Conservation (phyloP, 2,113 vertebrate genomes). For the Thalassoma bifasciatum region DNA sequence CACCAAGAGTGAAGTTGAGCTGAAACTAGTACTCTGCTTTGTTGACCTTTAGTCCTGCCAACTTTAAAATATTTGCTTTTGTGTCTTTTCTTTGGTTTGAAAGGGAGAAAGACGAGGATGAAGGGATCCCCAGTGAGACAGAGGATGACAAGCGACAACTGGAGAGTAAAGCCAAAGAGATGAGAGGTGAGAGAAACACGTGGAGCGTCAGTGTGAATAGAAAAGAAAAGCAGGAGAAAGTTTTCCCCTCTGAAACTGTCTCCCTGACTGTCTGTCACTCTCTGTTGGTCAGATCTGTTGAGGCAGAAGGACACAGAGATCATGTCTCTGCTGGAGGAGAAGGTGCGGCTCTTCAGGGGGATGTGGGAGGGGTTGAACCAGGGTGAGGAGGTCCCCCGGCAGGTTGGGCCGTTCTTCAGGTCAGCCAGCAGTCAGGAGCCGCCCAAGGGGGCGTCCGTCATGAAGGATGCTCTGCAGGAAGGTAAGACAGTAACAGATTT, state of each 20-base stretch:
- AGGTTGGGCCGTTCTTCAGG: conserved; percentile 87
- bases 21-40: not conserved
- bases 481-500: conserved; percentile 80
- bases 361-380: conserved; percentile 87
- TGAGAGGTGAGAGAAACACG: conserved; percentile 88
- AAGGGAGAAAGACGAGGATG: conserved; percentile 96
- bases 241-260: not conserved
- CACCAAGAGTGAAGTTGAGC: not conserved
- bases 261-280: not conserved
- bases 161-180: conserved; percentile 89
- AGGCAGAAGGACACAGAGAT: conserved; percentile 95
- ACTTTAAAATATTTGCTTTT: not conserved
- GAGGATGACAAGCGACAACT: conserved; percentile 93
- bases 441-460: conserved; percentile 89
- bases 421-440: conserved; percentile 86
- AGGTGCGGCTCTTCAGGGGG: conserved; percentile 90
- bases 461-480: conserved; percentile 92
- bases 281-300: conserved; percentile 85
- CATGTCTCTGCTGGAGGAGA: conserved; percentile 90
- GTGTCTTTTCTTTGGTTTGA: not conserved
- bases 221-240: not conserved
- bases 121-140: conserved; percentile 95
- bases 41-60: not conserved
- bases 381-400: conserved; percentile 75
- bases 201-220: not conserved